Conservation (phyloP, 2,797 vertebrate species). For the Lagorchestes hirsutus region DNA sequence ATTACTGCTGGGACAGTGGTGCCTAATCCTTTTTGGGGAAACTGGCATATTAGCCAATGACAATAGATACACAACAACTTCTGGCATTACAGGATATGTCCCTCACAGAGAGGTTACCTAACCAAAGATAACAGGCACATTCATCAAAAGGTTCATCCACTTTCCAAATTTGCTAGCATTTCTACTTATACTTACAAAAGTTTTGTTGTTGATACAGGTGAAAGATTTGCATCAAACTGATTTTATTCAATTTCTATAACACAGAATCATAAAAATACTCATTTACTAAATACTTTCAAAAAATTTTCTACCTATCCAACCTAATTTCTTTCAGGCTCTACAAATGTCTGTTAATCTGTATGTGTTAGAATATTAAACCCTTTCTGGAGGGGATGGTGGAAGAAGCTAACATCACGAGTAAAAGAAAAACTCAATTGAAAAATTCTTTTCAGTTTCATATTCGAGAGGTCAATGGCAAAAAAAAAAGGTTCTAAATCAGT, state of each 20-base stretch:
- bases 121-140: neutral
- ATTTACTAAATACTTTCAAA: neutral
- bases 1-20: neutral
- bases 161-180: neutral
- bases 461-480: neutral
- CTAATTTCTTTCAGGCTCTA: neutral
- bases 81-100: neutral
- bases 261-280: neutral
- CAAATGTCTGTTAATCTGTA: neutral
- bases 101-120: neutral
- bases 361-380: neutral
- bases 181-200: too few species aligned
- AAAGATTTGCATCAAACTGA: neutral
- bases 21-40: neutral
- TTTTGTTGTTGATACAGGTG: fast-evolving
- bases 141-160: neutral
- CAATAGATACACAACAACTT: neutral
- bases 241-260: neutral
- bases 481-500: neutral
- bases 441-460: conserved; percentile 11
- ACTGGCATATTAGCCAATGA: neutral
- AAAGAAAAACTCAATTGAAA: conserved; percentile 36
- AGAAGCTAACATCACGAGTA: neutral
- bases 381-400: neutral
- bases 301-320: neutral